Evolutionary conservation across 2,888 invertebrate species (phyloP).

Genomic region (Aplocera efformata): DNA sequence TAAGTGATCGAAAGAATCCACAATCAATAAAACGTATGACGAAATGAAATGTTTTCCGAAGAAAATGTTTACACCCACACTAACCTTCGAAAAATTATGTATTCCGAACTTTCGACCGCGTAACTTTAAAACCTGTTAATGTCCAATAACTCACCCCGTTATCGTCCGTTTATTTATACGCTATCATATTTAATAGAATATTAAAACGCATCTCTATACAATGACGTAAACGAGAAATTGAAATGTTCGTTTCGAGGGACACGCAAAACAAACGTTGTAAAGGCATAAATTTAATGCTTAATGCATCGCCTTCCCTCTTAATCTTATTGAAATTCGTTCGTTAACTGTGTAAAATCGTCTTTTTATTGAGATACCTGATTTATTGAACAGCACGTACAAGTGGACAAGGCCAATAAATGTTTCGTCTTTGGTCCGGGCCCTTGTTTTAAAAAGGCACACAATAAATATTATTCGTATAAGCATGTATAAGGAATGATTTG

Average conservation of each 20-base stretch:
- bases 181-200: conserved; percentile 28
- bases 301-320: conserved; percentile 43
- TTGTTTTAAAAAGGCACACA: conserved; percentile 54
- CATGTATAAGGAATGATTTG: conserved; percentile 49
- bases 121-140: conserved; percentile 45
- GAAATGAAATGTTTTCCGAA: conserved; percentile 43
- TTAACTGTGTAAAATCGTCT: conserved; percentile 58
- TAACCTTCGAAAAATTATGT: conserved; percentile 33
- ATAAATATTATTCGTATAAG: conserved; percentile 41
- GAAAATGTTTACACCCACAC: conserved; percentile 46
- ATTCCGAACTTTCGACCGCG: conserved; percentile 38
- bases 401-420: conserved; percentile 66
- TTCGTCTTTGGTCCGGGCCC: conserved; percentile 55
- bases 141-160: conserved; percentile 24
- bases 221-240: conserved; percentile 26
- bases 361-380: conserved; percentile 69
- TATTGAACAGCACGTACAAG: conserved; percentile 63
- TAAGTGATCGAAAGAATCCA: conserved; percentile 62
- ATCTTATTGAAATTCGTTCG: conserved; percentile 63
- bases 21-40: conserved; percentile 53
- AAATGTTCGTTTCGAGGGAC: conserved; percentile 25
- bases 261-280: conserved; percentile 30
- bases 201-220: conserved; percentile 19
- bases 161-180: conserved; percentile 24
- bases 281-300: conserved; percentile 29